These are phyloP conservation scores for Struthidea cinerea DNA, from an alignment of 2,113 vertebrate genomes.

Conservation along the genomic window DNA sequence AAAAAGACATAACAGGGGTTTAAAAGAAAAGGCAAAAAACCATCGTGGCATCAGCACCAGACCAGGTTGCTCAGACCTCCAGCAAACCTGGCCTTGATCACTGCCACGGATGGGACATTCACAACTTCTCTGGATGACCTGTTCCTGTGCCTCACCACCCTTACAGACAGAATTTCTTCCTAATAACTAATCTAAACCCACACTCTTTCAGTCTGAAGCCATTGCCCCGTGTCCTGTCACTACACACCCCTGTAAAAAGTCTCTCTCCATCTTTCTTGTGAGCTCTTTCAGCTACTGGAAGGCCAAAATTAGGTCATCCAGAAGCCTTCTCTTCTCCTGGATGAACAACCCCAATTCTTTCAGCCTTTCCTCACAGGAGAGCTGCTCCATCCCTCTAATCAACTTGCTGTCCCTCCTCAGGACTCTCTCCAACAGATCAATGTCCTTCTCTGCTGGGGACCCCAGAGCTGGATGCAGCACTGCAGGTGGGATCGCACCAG, in stretches of 20 bases:
- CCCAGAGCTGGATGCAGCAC: not conserved
- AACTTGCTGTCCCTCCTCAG: not conserved
- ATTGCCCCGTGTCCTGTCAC: not conserved
- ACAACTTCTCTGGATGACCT: not conserved
- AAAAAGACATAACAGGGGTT: too few relatives aligned
- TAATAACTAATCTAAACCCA: not conserved
- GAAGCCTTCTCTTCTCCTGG: not conserved
- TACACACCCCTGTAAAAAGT: not conserved
- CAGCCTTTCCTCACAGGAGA: not conserved
- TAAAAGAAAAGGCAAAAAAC: too few relatives aligned
- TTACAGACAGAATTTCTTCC: not conserved
- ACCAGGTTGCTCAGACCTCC: not conserved
- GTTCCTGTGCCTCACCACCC: not conserved
- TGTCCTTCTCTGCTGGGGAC: not conserved
- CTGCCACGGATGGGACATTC: not conserved
- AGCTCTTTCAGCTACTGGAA: not conserved
- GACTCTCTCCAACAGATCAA: not conserved
- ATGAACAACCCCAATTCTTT: not conserved
- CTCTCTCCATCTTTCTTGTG: not conserved
- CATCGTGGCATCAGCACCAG: too few relatives aligned
- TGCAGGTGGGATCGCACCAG: rapidly evolving
- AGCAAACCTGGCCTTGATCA: not conserved
- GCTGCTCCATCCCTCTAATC: not conserved
- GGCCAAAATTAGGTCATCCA: not conserved
- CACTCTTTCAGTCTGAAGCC: not conserved